phyloP scores from a whole-genome alignment of 2,888 invertebrate genomes.

The Physocephala rufipes region DNA sequence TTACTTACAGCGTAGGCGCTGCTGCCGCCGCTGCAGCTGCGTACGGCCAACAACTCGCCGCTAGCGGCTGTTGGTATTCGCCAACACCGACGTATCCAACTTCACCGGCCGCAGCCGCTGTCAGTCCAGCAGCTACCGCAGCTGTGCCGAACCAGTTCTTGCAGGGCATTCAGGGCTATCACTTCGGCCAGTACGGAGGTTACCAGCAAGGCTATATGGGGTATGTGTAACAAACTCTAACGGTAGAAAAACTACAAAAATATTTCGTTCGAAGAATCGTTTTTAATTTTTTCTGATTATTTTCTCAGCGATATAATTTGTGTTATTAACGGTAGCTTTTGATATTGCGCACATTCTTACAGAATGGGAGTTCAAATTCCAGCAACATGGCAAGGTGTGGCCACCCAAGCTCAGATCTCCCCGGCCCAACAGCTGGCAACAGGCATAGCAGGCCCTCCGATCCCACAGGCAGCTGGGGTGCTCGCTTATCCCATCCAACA shows the following conservation, averaged over 20 bases:
- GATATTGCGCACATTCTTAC: slow-evolving; percentile 42
- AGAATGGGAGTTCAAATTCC: slow-evolving; percentile 89
- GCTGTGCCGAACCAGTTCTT: slow-evolving; percentile 86
- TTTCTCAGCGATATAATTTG: slow-evolving; percentile 5
- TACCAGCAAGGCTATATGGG: slow-evolving; percentile 95
- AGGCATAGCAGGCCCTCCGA: slow-evolving; percentile 74
- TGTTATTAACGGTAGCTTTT: background rate
- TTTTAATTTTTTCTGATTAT: background rate
- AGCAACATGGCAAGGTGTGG: slow-evolving; percentile 79
- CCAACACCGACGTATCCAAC: slow-evolving; percentile 75
- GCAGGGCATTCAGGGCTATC: slow-evolving; percentile 88
- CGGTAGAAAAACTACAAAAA: too few species aligned
- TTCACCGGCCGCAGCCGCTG: slow-evolving; percentile 68
- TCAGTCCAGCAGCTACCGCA: slow-evolving; percentile 74
- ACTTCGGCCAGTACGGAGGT: slow-evolving; percentile 85
- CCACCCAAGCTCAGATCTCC: slow-evolving; percentile 77
- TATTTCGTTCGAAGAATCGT: background rate
- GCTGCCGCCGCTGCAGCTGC: slow-evolving; percentile 68
- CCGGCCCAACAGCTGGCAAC: slow-evolving; percentile 75
- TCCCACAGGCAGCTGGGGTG: slow-evolving; percentile 81
- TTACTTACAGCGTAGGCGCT: slow-evolving; percentile 70
- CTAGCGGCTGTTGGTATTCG: slow-evolving; percentile 90
- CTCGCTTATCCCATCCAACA: slow-evolving; percentile 92
- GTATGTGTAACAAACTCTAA: slow-evolving; percentile 67
- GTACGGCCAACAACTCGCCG: slow-evolving; percentile 82